These are phyloP conservation scores for Apodemus sylvaticus DNA, from an alignment of 2,113 vertebrate species.

Conservation along the genomic window DNA sequence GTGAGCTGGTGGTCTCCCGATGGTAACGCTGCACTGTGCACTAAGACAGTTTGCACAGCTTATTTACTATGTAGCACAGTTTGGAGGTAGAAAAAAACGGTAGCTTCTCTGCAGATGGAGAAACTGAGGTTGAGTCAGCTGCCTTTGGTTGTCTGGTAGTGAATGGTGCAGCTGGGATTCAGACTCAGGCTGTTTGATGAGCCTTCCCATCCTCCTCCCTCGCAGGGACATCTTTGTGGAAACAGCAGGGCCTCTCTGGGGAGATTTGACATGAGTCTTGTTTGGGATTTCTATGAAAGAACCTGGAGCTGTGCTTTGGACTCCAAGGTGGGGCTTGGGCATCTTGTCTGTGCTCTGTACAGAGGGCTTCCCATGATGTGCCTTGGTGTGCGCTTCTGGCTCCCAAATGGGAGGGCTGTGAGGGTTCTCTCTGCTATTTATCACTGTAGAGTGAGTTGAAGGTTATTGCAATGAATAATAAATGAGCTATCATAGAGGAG, in stretches of 20 bases:
- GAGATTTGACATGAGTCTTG: neutral
- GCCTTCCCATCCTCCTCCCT: neutral
- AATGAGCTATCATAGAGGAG: conserved; percentile 75
- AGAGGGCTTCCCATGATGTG: neutral
- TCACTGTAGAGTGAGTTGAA: conserved; percentile 72
- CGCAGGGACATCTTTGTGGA: neutral
- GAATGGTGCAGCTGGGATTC: neutral
- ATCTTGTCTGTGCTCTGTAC: neutral
- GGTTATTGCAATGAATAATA: conserved; percentile 81
- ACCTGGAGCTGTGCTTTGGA: neutral
- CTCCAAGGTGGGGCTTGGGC: neutral
- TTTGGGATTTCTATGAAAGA: conserved; percentile 9
- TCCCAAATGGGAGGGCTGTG: neutral
- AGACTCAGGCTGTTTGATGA: neutral
- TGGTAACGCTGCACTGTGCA: neutral
- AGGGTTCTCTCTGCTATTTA: conserved; percentile 40
- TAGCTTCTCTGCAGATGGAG: conserved; percentile 24
- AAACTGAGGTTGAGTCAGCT: neutral
- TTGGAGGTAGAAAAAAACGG: neutral
- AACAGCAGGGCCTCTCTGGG: neutral
- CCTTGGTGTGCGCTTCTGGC: neutral
- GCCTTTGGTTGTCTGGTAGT: neutral
- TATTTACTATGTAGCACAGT: neutral
- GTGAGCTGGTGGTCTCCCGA: neutral
- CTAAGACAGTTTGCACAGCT: neutral